Conservation (phyloP, 2,113 vertebrate genomes). For the Gobiocypris rarus region DNA sequence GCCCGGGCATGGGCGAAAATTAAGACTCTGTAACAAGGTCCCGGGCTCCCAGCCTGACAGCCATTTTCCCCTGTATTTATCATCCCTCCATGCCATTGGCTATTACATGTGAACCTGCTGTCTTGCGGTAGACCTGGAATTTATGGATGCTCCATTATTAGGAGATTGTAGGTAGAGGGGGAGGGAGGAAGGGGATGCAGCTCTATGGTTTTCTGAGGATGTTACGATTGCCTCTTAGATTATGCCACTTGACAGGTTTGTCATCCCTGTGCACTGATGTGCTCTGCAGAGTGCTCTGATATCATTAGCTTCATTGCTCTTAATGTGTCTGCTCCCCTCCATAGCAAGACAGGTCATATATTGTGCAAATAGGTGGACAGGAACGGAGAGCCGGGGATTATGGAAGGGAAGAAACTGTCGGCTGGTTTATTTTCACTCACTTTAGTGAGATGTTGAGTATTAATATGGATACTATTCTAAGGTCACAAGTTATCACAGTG, state of each 20-base stretch:
- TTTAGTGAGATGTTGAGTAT: not conserved
- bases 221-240: conserved; percentile 92
- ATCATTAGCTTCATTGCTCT: conserved; percentile 98
- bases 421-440: conserved; percentile 47
- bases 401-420: conserved; percentile 43
- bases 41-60: conserved; percentile 82
- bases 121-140: conserved; percentile 88
- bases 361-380: conserved; percentile 74
- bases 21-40: conserved; percentile 94
- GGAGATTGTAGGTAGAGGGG: conserved; percentile 84
- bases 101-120: conserved; percentile 73
- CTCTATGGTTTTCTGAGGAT: conserved; percentile 89
- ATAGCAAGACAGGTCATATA: conserved; percentile 86
- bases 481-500: not conserved
- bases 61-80: conserved; percentile 93
- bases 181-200: conserved; percentile 80
- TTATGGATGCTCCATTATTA: conserved; percentile 95
- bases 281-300: conserved; percentile 95
- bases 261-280: conserved; percentile 90
- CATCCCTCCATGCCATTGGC: conserved; percentile 86
- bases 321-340: conserved; percentile 92
- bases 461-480: conserved; percentile 31
- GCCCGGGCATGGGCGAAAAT: conserved; percentile 88
- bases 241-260: conserved; percentile 94
- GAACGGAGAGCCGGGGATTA: conserved; percentile 65